Conservation (phyloP, 2,113 vertebrate species). For the Equus przewalskii region DNA sequence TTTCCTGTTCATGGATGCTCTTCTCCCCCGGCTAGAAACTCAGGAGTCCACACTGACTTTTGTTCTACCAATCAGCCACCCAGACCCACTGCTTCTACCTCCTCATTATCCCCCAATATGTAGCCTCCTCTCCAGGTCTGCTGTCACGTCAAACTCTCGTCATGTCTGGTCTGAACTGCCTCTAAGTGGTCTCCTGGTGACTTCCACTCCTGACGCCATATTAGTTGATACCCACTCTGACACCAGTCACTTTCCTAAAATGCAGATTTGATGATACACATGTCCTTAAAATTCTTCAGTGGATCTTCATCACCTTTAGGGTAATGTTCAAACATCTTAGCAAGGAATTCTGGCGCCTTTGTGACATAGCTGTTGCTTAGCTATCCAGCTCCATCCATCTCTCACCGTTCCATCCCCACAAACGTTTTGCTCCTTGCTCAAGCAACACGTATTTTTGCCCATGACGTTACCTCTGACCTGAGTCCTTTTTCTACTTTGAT, state of each 20-base stretch:
- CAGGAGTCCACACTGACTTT: background rate
- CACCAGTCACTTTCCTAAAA: background rate
- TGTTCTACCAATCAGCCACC: background rate
- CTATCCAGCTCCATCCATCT: background rate
- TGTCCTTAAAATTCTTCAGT: background rate
- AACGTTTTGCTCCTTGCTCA: background rate
- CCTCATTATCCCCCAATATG: background rate
- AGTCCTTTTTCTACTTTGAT: background rate
- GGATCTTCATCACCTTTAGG: background rate
- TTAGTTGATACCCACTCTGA: background rate
- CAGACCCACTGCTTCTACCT: background rate
- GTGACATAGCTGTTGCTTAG: background rate
- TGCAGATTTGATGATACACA: background rate
- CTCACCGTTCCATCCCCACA: background rate
- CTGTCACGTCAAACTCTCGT: background rate
- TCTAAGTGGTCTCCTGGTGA: background rate
- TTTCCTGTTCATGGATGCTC: background rate
- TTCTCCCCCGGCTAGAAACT: background rate
- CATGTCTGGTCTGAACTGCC: background rate
- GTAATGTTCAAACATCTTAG: background rate
- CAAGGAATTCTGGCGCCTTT: background rate
- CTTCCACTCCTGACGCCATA: background rate
- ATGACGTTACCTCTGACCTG: background rate
- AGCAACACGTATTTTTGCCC: background rate
- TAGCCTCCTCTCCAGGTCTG: background rate